Conservation (phyloP, 2,888 invertebrate genomes). For the Stenchaetothrips biformis region DNA sequence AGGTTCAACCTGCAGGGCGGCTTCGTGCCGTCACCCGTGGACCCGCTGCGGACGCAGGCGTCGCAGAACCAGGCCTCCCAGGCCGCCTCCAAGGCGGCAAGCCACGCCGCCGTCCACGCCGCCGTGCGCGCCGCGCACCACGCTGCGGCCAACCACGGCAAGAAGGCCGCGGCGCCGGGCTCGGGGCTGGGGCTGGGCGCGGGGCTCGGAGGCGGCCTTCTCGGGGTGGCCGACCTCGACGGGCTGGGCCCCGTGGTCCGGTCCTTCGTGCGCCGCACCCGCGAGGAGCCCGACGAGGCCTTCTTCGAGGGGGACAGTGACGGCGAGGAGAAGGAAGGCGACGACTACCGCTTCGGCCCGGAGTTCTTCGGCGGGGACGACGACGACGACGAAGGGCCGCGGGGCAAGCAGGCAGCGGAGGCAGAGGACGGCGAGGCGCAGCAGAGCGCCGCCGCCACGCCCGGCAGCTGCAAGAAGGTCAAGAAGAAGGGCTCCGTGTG, state of each 20-base stretch:
- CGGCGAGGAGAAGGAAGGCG: slow-evolving; percentile 27
- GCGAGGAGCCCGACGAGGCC: slow-evolving; percentile 11
- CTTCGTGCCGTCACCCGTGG: slow-evolving; percentile 12
- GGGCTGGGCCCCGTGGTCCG: not conserved
- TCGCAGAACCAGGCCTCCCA: not conserved
- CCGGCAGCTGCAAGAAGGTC: slow-evolving; percentile 40
- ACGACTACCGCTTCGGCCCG: slow-evolving; percentile 43
- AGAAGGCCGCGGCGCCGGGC: not conserved
- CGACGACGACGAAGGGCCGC: slow-evolving; percentile 5
- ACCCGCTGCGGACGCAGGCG: slow-evolving; percentile 10
- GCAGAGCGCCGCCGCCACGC: slow-evolving; percentile 31
- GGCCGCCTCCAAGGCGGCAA: not conserved
- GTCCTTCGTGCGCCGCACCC: not conserved
- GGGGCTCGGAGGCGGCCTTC: no score
- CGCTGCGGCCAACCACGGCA: not conserved
- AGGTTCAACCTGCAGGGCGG: slow-evolving; percentile 1
- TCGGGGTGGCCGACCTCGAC: not conserved
- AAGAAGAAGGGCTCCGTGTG: slow-evolving; percentile 50
- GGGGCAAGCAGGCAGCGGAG: not conserved
- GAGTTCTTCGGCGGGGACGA: slow-evolving; percentile 42
- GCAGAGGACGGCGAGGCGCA: slow-evolving; percentile 24
- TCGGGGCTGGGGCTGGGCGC: not conserved
- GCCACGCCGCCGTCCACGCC: slow-evolving; percentile 19
- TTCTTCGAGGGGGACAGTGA: not conserved
- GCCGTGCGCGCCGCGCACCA: slow-evolving; percentile 1